Base-by-base conservation (phyloP, 2,888 invertebrate species). In the Lepidochitona cinerea region DNA sequence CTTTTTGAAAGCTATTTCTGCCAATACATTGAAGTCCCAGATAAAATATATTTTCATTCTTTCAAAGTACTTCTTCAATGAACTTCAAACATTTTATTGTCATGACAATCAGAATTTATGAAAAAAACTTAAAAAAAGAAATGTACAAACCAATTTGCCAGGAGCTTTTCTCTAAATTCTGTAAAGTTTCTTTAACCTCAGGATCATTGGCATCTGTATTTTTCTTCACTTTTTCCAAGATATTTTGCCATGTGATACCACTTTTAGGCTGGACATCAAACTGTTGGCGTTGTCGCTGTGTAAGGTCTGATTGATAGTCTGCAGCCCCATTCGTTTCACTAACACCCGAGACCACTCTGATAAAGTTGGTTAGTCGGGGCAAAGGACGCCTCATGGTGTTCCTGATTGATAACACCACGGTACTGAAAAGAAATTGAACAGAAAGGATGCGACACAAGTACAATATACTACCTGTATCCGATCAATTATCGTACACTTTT, bases 331-430 rank as follows among this genome's bases (percentile, higher is more conserved):
- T 74, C 53, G 69, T 68, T 23, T 73, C 75, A 66, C 81, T 75
- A 23, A 84, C 80, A 32, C 75, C 80, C n/a, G 85, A 79, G 70
- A 85, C 85, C 4, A 81, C 85, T 68, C 86, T 65, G 32, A 87
- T 68, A n/a, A 86, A 86, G 26, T 83, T 81, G 23, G 85, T 80
- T 52, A 87, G 75, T 36, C 85, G 74, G 7, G 87, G 86, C n/a
- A 84, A 72, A 29, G n/a, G n/a, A n/a, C n/a, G n/a, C n/a, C n/a
- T n/a, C n/a, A n/a, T n/a, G n/a, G n/a, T n/a, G n/a, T n/a, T n/a
- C n/a, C n/a, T n/a, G n/a, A n/a, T n/a, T n/a, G n/a, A n/a, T n/a
- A n/a, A n/a, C n/a, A n/a, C n/a, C n/a, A n/a, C n/a, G n/a, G n/a
- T n/a, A n/a, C n/a, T n/a, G n/a, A n/a, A n/a, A n/a, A n/a, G n/a